Percentiles rank a stretch among this genome's conserved stretches.
phyloP scores from a whole-genome alignment of 2,888 invertebrate genomes.

The Microctonus brassicae region DNA sequence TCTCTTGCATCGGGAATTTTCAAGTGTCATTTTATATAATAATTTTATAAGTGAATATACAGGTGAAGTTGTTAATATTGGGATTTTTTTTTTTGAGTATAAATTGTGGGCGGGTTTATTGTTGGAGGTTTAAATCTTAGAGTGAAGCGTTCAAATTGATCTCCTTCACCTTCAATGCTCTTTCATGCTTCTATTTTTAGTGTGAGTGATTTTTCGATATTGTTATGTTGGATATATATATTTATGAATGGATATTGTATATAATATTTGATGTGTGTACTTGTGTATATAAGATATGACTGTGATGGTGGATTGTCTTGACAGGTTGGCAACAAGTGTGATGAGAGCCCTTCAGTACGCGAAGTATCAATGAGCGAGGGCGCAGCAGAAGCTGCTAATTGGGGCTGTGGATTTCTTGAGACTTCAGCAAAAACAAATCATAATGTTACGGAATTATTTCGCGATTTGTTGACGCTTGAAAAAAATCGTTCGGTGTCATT shows the following conservation, averaged over 20 bases:
- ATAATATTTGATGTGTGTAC: not conserved
- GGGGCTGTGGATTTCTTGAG: conserved; percentile 98
- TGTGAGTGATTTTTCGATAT: not conserved
- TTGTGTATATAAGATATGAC: no score
- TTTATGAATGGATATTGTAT: not conserved
- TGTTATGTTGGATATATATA: not conserved
- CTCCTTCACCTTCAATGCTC: conserved; percentile 4
- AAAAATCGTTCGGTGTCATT: conserved; percentile 97
- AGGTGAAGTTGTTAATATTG: not conserved
- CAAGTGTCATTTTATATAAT: not conserved
- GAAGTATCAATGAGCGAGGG: conserved; percentile 88
- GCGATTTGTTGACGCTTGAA: conserved; percentile 96
- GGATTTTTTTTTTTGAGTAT: not conserved
- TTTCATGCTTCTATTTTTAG: not conserved
- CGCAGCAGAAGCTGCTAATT: conserved; percentile 87
- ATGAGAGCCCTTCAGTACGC: conserved; percentile 89
- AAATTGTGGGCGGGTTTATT: not conserved
- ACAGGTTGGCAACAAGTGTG: conserved; percentile 93
- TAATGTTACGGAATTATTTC: conserved; percentile 98
- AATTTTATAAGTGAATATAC: conserved; percentile 5
- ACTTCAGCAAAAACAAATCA: conserved; percentile 99
- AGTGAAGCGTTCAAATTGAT: not conserved
- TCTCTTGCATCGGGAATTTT: not conserved
- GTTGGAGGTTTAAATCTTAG: not conserved
- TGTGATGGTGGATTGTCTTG: conserved; percentile 7